Percentiles rank a stretch among this genome's conserved stretches.
phyloP scores from a whole-genome alignment of 2,113 vertebrate species.

The Turdus rufiventris region DNA sequence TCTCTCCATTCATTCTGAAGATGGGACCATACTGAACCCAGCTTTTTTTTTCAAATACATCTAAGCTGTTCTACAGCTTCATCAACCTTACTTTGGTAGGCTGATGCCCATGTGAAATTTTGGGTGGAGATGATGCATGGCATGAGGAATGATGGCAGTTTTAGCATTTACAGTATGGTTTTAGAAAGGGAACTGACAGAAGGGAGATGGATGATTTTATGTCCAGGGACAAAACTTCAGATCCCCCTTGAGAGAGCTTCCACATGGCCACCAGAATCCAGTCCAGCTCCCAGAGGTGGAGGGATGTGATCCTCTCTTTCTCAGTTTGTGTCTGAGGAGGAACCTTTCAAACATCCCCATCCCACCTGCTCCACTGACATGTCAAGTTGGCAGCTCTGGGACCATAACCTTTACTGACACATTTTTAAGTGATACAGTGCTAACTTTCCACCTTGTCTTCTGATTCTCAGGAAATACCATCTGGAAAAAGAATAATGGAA shows the following conservation, averaged over 20 bases:
- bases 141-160: neutral
- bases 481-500: neutral
- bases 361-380: neutral
- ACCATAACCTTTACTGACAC: neutral
- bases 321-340: neutral
- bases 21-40: neutral
- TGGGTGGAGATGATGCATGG: neutral
- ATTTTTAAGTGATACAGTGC: neutral
- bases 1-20: neutral
- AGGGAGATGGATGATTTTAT: neutral
- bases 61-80: neutral
- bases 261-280: neutral
- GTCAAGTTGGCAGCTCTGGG: neutral
- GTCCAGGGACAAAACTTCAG: neutral
- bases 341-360: neutral
- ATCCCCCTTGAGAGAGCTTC: neutral
- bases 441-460: neutral
- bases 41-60: neutral
- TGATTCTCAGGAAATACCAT: conserved; percentile 26
- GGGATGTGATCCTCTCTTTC: neutral
- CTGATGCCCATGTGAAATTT: neutral
- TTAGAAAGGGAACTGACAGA: neutral
- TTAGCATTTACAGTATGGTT: neutral
- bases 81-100: neutral
- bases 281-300: neutral